Evolutionary conservation across 2,797 vertebrate species (phyloP).

Genomic region (Carduelis carduelis): DNA sequence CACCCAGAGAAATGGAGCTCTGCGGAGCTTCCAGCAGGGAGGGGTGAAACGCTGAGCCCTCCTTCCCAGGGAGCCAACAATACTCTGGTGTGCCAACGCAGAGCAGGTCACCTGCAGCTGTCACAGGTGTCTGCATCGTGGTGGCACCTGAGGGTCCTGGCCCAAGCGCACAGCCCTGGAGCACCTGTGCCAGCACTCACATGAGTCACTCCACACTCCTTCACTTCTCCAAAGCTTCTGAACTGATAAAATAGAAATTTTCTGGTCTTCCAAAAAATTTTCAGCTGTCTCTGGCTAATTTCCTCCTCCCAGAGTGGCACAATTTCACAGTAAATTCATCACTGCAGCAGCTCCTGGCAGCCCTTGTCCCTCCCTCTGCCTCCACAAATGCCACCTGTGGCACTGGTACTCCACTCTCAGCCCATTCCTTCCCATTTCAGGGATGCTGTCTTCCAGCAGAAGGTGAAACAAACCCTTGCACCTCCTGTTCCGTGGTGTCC

Average conservation of each 20-base stretch:
- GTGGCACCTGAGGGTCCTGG: neutral
- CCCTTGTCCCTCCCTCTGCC: neutral
- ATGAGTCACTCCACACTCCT: accelerated
- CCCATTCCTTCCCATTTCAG: neutral
- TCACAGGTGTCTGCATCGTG: accelerated
- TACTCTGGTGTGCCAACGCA: accelerated
- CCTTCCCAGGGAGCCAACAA: accelerated
- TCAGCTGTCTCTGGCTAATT: neutral
- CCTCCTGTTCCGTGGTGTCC: accelerated
- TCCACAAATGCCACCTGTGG: neutral
- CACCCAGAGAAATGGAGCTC: neutral
- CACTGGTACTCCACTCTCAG: neutral
- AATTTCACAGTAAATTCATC: slow-evolving; percentile 10
- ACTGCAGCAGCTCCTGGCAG: neutral
- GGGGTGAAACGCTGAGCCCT: neutral
- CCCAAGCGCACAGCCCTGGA: neutral
- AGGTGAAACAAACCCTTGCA: neutral
- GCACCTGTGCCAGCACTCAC: neutral
- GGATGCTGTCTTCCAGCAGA: neutral
- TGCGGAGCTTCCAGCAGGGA: neutral
- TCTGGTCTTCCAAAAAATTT: neutral
- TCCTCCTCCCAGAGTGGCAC: neutral
- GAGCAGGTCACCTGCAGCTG: neutral
- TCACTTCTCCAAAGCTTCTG: neutral
- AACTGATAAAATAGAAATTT: neutral